Percentiles rank a stretch among this genome's conserved stretches.
phyloP scores from a whole-genome alignment of 2,888 invertebrate genomes.

The Thecocarcelia acutangulata region DNA sequence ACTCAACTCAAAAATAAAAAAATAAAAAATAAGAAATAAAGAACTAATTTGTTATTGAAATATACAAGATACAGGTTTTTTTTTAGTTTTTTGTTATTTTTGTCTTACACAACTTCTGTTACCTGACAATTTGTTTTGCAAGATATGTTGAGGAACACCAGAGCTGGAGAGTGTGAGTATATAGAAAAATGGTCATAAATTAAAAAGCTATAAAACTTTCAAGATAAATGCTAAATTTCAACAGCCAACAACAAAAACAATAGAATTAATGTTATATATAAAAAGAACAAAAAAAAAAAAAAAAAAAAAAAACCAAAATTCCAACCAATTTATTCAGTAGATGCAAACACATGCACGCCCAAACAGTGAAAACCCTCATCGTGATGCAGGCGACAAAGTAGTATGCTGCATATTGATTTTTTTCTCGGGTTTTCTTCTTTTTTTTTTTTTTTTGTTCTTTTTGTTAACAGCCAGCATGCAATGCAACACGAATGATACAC shows the following conservation, averaged over 20 bases:
- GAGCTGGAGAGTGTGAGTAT: slow-evolving; percentile 15
- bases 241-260: slow-evolving; percentile 53
- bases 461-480: slow-evolving; percentile 49
- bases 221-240: slow-evolving; percentile 75
- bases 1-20: neutral
- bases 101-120: slow-evolving; percentile 12
- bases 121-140: slow-evolving; percentile 49
- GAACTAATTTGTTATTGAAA: slow-evolving; percentile 49
- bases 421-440: neutral
- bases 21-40: slow-evolving; percentile 2
- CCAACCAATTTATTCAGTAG: slow-evolving; percentile 39
- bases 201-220: slow-evolving; percentile 79
- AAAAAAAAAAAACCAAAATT: slow-evolving; percentile 31
- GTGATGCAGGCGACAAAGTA: slow-evolving; percentile 50
- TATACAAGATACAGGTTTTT: slow-evolving; percentile 49
- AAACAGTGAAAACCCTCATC: neutral
- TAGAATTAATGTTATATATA: slow-evolving; percentile 41
- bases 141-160: slow-evolving; percentile 10
- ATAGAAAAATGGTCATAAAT: slow-evolving; percentile 74
- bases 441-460: neutral
- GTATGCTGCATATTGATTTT: slow-evolving; percentile 51
- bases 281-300: slow-evolving; percentile 2
- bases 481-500: slow-evolving; percentile 42
- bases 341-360: neutral
- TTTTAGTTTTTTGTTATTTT: neutral